phyloP scores from a whole-genome alignment of 2,797 vertebrate species.

The Mareca penelope region DNA sequence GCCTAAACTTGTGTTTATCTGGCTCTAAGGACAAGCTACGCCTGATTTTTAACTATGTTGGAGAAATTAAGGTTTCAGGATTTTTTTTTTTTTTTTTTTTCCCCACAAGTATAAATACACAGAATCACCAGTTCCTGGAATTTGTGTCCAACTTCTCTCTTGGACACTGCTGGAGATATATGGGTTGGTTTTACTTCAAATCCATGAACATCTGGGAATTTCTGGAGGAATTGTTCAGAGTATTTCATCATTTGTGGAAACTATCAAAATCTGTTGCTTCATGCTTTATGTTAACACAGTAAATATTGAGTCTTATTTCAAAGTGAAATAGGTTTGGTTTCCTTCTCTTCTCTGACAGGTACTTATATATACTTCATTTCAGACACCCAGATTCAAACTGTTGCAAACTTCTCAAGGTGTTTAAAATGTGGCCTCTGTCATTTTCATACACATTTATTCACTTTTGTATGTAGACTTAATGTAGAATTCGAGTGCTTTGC shows the following conservation, averaged over 20 bases:
- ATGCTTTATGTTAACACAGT: background rate
- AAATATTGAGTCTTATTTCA: background rate
- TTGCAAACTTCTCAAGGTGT: background rate
- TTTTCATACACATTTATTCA: background rate
- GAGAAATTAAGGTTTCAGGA: background rate
- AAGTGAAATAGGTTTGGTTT: background rate
- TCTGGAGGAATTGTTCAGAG: background rate
- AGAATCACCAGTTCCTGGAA: background rate
- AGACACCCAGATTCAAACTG: background rate
- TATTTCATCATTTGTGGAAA: background rate
- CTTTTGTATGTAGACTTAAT: background rate
- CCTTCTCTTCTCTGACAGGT: background rate
- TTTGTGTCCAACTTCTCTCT: background rate
- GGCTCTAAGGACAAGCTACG: background rate
- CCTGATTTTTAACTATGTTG: background rate
- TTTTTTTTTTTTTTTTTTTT: background rate
- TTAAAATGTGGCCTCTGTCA: slow-evolving; percentile 12
- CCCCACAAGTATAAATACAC: background rate
- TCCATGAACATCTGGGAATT: background rate
- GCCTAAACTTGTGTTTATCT: background rate
- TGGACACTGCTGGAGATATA: background rate
- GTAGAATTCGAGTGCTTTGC: background rate
- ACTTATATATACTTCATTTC: background rate
- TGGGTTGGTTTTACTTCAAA: background rate
- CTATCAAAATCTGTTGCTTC: background rate